Percentiles rank a stretch among this genome's conserved stretches.
Evolutionary conservation across 2,113 vertebrate genomes (phyloP).

Genomic region (Bujurquina vittata): DNA sequence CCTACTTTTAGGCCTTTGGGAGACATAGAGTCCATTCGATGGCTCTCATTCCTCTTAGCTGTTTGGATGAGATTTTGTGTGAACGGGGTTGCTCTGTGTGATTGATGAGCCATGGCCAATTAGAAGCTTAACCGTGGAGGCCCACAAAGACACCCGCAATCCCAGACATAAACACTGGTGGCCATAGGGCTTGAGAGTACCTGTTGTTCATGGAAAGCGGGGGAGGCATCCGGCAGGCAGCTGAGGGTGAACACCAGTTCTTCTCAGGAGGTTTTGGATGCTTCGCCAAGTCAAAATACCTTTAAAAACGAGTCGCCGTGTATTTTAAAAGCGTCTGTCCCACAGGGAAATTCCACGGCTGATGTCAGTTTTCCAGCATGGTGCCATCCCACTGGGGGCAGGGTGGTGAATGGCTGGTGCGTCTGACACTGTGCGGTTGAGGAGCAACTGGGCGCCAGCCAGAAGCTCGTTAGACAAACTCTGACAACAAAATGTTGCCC

Average conservation of each 20-base stretch:
- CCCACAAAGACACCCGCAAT: slow-evolving; percentile 68
- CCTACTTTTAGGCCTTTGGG: slow-evolving; percentile 63
- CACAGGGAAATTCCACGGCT: slow-evolving; percentile 54
- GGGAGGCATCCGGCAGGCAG: slow-evolving; percentile 43
- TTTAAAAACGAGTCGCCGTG: slow-evolving; percentile 24
- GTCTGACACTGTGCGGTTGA: slow-evolving; percentile 63
- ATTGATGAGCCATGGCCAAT: slow-evolving; percentile 84
- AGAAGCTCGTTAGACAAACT: slow-evolving; percentile 79
- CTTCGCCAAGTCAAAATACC: slow-evolving; percentile 55
- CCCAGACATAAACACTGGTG: slow-evolving; percentile 76
- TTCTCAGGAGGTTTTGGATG: slow-evolving; percentile 53
- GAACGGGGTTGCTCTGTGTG: slow-evolving; percentile 70
- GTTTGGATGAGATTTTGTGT: slow-evolving; percentile 75
- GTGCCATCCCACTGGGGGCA: slow-evolving; percentile 38
- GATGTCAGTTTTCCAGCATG: slow-evolving; percentile 60
- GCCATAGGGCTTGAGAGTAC: slow-evolving; percentile 67
- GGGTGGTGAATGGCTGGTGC: slow-evolving; percentile 13
- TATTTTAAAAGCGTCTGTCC: slow-evolving; percentile 42
- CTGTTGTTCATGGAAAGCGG: slow-evolving; percentile 61
- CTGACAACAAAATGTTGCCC: slow-evolving; percentile 79
- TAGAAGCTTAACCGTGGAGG: slow-evolving; percentile 76
- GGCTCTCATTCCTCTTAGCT: slow-evolving; percentile 60
- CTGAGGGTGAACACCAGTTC: slow-evolving; percentile 24
- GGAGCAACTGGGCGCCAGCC: slow-evolving; percentile 74
- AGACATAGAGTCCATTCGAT: slow-evolving; percentile 66